Conservation (phyloP, 2,797 vertebrate genomes). For the Apogon talboti region DNA sequence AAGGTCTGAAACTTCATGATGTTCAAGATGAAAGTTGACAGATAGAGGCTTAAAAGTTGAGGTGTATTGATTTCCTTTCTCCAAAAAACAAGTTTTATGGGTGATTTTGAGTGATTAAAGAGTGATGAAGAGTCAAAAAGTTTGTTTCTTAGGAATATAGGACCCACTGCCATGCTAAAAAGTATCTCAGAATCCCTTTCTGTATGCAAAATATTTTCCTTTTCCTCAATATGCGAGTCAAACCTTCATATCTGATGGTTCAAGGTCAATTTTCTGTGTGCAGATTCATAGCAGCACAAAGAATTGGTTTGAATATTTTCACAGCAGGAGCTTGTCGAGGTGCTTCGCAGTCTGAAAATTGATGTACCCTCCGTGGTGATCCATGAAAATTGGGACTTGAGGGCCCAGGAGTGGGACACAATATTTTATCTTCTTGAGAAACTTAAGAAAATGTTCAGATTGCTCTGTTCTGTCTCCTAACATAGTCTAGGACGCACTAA, state of each 20-base stretch:
- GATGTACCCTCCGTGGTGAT: not conserved
- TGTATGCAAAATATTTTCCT: not conserved
- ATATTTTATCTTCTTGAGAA: not conserved
- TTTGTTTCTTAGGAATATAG: too few species aligned
- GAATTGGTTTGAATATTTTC: constrained; percentile 7
- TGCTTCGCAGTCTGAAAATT: not conserved
- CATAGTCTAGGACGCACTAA: too few species aligned
- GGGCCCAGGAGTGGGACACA: not conserved
- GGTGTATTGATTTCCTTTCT: too few species aligned
- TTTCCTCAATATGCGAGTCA: not conserved
- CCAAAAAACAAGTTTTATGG: too few species aligned
- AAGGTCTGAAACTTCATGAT: too few species aligned
- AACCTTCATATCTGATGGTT: not conserved
- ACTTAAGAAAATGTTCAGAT: too few species aligned
- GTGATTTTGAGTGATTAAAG: too few species aligned
- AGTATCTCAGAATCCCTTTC: not conserved
- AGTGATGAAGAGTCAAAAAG: too few species aligned
- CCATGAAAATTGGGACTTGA: not conserved
- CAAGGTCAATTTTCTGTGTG: constrained; percentile 10
- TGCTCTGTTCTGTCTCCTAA: too few species aligned
- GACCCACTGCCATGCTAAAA: too few species aligned
- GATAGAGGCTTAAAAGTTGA: too few species aligned
- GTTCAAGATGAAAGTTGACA: too few species aligned
- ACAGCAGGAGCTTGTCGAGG: constrained; percentile 1
- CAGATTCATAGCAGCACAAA: constrained; percentile 8